These are phyloP conservation scores for Herpetotheres cachinnans DNA, from an alignment of 2,113 vertebrate genomes.

Conservation along the genomic window DNA sequence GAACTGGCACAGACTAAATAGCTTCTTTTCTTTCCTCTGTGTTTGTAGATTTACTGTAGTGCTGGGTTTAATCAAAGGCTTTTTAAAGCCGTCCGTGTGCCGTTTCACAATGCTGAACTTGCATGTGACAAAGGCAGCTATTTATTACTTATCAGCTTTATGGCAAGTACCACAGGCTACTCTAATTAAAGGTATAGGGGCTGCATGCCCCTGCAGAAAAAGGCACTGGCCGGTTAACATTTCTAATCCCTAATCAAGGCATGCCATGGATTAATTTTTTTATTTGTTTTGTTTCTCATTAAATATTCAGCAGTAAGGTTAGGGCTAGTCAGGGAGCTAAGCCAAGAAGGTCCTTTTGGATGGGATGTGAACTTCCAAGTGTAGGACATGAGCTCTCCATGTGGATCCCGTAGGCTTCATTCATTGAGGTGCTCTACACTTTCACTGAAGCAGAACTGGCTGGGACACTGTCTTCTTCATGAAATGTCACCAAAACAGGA, in stretches of 20 bases:
- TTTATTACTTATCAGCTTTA: conserved; percentile 75
- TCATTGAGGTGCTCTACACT: background rate
- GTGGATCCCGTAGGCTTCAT: fast-evolving
- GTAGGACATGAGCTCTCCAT: background rate
- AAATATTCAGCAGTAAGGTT: background rate
- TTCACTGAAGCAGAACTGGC: background rate
- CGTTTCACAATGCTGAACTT: conserved; percentile 70
- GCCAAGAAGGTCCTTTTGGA: background rate
- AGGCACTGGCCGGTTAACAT: conserved; percentile 49
- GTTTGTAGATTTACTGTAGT: conserved; percentile 76
- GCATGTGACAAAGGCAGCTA: conserved; percentile 70
- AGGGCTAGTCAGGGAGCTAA: background rate
- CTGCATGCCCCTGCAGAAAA: conserved; percentile 52
- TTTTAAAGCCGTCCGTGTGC: conserved; percentile 72
- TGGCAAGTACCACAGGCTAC: conserved; percentile 61
- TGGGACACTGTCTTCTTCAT: background rate
- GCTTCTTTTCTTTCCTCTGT: conserved; percentile 70
- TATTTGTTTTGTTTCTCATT: background rate
- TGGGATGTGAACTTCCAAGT: background rate
- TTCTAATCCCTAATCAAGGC: conserved; percentile 59
- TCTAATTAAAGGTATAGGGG: conserved; percentile 66
- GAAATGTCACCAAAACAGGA: background rate
- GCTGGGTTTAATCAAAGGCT: conserved; percentile 75
- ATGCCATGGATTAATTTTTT: background rate
- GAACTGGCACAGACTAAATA: conserved; percentile 77